Conservation (phyloP, 2,113 vertebrate species). For the Morone chrysops region DNA sequence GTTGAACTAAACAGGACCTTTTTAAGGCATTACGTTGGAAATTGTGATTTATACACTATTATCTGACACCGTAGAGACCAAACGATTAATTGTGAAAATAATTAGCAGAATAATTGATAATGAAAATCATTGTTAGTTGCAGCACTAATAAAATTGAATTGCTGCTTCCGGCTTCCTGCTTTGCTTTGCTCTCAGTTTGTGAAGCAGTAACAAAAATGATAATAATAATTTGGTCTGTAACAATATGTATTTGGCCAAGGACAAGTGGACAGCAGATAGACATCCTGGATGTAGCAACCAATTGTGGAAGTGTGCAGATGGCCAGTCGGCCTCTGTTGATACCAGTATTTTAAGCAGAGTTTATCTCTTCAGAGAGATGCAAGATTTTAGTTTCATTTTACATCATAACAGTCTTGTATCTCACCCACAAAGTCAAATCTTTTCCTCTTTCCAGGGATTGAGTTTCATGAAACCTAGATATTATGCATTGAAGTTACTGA, state of each 20-base stretch:
- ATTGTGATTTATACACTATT: neutral
- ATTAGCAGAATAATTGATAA: neutral
- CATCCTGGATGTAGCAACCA: neutral
- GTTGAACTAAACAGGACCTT: too few species aligned
- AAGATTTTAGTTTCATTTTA: constrained; percentile 62
- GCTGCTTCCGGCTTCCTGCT: neutral
- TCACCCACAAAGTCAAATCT: constrained; percentile 61
- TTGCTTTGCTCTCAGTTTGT: neutral
- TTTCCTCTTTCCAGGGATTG: constrained; percentile 68
- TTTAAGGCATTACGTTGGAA: neutral
- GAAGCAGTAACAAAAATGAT: neutral
- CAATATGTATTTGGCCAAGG: neutral
- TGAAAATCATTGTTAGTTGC: neutral
- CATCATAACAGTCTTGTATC: constrained; percentile 59
- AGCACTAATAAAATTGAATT: neutral
- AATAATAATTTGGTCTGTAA: neutral
- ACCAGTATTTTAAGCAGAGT: constrained; percentile 21
- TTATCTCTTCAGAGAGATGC: constrained; percentile 33
- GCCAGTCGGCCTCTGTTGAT: neutral
- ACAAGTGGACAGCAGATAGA: neutral
- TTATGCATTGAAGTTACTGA: constrained; percentile 38
- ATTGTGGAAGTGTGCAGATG: neutral
- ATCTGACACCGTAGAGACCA: neutral
- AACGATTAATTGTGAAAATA: neutral
- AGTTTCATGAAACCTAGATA: constrained; percentile 61